A percentile compares a stretch with the other conserved stretches of the same genome.
phyloP scores from a whole-genome alignment of 2,113 vertebrate species.

The Carassius gibelio region DNA sequence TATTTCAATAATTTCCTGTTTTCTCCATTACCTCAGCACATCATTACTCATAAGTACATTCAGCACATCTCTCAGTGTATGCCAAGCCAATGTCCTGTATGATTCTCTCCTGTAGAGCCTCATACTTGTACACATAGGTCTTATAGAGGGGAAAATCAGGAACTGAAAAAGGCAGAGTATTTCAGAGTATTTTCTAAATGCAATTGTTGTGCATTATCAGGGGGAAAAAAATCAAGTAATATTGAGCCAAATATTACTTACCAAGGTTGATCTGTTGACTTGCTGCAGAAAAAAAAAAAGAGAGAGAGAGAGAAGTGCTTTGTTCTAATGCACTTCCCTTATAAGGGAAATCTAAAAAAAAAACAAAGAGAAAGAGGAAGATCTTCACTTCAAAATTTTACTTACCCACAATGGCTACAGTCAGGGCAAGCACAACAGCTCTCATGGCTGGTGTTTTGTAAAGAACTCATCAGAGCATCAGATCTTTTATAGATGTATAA shows the following conservation, averaged over 20 bases:
- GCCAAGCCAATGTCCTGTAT: constrained; percentile 73
- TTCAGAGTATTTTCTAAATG: background rate
- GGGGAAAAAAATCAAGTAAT: too few relatives aligned
- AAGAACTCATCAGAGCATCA: background rate
- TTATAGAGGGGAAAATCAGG: constrained; percentile 72
- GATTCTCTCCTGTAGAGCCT: constrained; percentile 74
- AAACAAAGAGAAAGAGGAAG: too few relatives aligned
- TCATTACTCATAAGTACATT: constrained; percentile 43
- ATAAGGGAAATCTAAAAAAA: too few relatives aligned
- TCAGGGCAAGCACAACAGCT: constrained; percentile 76
- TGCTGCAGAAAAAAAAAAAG: constrained; percentile 39
- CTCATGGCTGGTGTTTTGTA: constrained; percentile 76
- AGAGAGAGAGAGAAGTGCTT: background rate
- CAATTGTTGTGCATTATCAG: too few relatives aligned
- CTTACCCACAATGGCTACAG: constrained; percentile 83
- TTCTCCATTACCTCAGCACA: constrained; percentile 69
- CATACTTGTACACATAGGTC: constrained; percentile 77
- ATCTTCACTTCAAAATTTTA: too few relatives aligned
- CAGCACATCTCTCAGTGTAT: constrained; percentile 70
- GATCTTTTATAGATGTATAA: constrained; percentile 59
- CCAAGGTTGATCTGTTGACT: constrained; percentile 59
- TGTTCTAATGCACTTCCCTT: too few relatives aligned
- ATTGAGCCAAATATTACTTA: constrained; percentile 40
- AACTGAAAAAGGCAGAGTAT: constrained; percentile 64
- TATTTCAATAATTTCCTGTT: too few relatives aligned